Evolutionary conservation across 2,888 invertebrate genomes (phyloP), one percentile per base, ranked within the genome.

Genomic region (Spilarctia lutea): DNA sequence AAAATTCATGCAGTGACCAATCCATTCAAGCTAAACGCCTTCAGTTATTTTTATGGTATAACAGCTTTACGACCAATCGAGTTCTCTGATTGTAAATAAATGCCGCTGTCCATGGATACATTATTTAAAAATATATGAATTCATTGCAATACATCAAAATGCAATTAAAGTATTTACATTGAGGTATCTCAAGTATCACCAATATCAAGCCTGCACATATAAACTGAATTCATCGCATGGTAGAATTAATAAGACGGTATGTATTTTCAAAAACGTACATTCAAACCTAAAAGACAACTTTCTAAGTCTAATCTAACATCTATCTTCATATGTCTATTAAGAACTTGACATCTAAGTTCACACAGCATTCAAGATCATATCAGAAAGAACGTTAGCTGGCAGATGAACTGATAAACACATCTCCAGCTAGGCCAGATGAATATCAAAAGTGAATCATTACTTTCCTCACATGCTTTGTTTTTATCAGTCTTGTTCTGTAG

Each of bases 391-490:
- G 66, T 74, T 42, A 60, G 56, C 10, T 11, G 56, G 0, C 30
- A 45, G 74, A 71, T 52, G 45, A 48, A 71, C 13, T 65, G 65
- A 74, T 74, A 74, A 70, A 42, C 30, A 42, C 39, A 66, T 42
- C 70, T 48, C 35, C 35, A 11, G 33, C 48, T 73, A 52, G 60
- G 30, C 27, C 35, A 42, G 39, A 27, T 73, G 65, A 52, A n/a
- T 65, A 73, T 48, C 33, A 73, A 70, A 42, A 74, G 65, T 74
- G 48, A 70, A 39, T 48, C 73, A 16, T 63, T 33, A 65, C 69
- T 74, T 52, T 42, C 48, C 39, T 65, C 1, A 30, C 1, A 71
- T 39, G 35, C 8, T n/a, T n/a, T 56, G 52, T 52, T 20, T 45
- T n/a, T 42, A 35, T 20, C 35, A 27, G 30, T 30, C 63, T 42